A percentile compares a stretch with the other conserved stretches of the same genome.
Evolutionary conservation across 92 coral and sea anemone genomes (phyloP).

Genomic region (Chrysogorgia sp.): DNA sequence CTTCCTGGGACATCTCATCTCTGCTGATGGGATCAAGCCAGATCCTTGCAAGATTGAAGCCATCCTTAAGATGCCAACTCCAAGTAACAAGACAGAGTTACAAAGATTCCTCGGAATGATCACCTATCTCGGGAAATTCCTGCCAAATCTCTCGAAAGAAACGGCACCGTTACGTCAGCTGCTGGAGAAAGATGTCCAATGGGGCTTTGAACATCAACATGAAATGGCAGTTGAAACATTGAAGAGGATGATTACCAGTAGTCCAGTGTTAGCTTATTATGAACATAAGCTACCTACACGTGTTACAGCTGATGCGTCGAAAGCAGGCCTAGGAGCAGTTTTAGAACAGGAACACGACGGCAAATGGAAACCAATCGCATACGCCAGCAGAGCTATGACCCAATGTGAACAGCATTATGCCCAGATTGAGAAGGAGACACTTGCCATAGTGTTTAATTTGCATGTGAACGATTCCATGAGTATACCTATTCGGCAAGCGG

Average conservation of each 20-base stretch:
- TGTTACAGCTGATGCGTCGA: conserved; percentile 45
- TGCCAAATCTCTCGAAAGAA: conserved; percentile 43
- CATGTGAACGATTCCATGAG: conserved; percentile 24
- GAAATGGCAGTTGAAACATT: conserved; percentile 7
- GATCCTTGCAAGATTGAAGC: conserved; percentile 44
- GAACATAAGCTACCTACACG: background rate
- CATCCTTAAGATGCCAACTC: conserved; percentile 37
- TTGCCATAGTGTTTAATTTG: conserved; percentile 15
- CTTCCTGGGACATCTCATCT: conserved; percentile 52
- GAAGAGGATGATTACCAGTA: conserved; percentile 38
- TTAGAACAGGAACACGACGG: background rate
- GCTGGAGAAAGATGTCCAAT: conserved; percentile 37
- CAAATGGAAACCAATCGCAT: background rate
- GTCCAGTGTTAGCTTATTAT: conserved; percentile 3
- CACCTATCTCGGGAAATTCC: conserved; percentile 43
- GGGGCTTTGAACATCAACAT: conserved; percentile 26
- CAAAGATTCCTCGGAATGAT: conserved; percentile 30
- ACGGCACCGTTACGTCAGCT: conserved; percentile 41
- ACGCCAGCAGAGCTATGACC: conserved; percentile 2
- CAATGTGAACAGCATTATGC: background rate
- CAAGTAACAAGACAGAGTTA: conserved; percentile 22
- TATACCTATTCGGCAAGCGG: conserved; percentile 14
- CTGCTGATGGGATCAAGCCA: conserved; percentile 54
- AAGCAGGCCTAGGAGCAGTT: conserved; percentile 4
- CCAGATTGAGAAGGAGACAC: no score